These are phyloP conservation scores for Bimastos eiseni DNA, from an alignment of 2,888 invertebrate species.

Conservation along the genomic window DNA sequence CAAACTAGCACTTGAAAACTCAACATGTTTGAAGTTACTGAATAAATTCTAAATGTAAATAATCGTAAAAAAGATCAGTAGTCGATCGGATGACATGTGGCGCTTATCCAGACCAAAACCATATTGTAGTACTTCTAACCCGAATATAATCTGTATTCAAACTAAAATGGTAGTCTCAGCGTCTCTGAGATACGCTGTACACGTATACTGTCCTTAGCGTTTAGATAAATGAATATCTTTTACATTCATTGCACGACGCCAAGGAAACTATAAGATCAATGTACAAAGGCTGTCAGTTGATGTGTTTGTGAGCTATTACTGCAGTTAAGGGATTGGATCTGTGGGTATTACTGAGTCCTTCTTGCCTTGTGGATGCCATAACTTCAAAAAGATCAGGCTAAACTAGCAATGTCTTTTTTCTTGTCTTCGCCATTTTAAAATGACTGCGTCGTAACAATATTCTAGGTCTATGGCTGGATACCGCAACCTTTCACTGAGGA, in stretches of 20 bases:
- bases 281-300: not conserved
- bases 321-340: not conserved
- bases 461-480: slow-evolving; percentile 40
- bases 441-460: not conserved
- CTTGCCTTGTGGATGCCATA: no score
- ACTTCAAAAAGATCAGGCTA: no score
- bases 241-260: not conserved
- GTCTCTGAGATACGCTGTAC: not conserved
- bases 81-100: no score
- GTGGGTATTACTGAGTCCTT: no score
- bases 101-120: no score
- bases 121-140: no score
- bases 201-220: no score
- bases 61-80: no score
- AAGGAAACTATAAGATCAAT: not conserved
- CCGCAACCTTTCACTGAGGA: slow-evolving; percentile 32
- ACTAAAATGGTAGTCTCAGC: not conserved
- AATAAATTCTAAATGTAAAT: no score
- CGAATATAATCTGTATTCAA: not conserved
- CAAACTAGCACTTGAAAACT: no score
- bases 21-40: no score
- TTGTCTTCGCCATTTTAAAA: not conserved
- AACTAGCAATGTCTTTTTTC: not conserved
- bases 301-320: not conserved
- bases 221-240: not conserved